phyloP scores from a whole-genome alignment of 2,888 invertebrate genomes.

The Stenodera caucasica region DNA sequence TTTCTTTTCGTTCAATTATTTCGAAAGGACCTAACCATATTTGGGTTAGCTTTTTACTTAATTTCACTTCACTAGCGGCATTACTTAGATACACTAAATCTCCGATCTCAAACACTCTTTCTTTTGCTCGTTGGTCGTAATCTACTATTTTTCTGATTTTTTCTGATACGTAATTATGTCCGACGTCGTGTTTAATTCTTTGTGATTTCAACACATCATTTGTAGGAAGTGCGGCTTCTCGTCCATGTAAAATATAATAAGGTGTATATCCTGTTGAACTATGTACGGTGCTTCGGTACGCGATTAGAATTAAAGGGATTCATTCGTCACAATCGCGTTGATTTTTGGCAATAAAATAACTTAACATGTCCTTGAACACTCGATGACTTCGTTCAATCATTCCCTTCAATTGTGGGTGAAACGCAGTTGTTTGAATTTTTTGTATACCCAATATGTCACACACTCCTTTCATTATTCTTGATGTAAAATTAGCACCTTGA shows the following conservation, averaged over 20 bases:
- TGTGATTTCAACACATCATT: constrained; percentile 27
- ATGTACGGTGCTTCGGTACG: constrained; percentile 31
- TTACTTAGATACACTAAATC: not conserved
- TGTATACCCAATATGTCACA: constrained; percentile 10
- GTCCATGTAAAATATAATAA: constrained; percentile 33
- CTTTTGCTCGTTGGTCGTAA: not conserved
- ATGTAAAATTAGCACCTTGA: constrained; percentile 38
- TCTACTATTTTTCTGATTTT: constrained; percentile 10
- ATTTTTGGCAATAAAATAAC: constrained; percentile 35
- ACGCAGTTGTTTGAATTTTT: constrained; percentile 15
- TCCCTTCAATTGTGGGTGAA: constrained; percentile 15
- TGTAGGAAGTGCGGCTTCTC: constrained; percentile 30
- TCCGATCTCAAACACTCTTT: not conserved
- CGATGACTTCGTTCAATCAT: constrained; percentile 23
- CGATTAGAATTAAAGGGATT: constrained; percentile 37
- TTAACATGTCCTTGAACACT: constrained; percentile 32
- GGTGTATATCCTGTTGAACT: constrained; percentile 33
- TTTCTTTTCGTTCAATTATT: not conserved
- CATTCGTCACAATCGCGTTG: constrained; percentile 40
- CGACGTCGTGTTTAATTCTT: constrained; percentile 25
- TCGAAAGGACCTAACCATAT: not conserved
- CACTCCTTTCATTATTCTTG: constrained; percentile 26
- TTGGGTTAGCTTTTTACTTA: not conserved
- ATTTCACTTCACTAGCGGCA: not conserved
- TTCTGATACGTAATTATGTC: constrained; percentile 29